A percentile compares a stretch with the other conserved stretches of the same genome.
phyloP scores from a whole-genome alignment of 2,113 vertebrate species.

The Oplegnathus fasciatus region DNA sequence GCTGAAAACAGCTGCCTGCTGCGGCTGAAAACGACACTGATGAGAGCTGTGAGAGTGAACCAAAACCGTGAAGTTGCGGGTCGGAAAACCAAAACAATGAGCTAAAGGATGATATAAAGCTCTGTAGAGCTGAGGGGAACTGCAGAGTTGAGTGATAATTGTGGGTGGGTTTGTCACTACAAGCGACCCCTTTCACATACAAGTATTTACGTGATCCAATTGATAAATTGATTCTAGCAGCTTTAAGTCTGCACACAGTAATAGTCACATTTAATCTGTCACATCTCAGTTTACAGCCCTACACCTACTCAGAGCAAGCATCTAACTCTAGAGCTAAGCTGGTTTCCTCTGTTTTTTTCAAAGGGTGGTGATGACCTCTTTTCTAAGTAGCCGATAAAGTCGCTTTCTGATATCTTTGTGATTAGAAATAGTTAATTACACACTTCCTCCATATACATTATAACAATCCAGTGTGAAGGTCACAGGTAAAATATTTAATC shows the following conservation, averaged over 20 bases:
- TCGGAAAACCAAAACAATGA: too few relatives aligned
- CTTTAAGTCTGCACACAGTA: neutral
- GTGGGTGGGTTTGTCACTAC: neutral
- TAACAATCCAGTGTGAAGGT: constrained; percentile 10
- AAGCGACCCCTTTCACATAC: neutral
- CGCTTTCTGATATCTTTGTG: neutral
- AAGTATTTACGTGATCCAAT: neutral
- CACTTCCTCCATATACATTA: neutral
- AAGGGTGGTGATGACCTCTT: constrained; percentile 6
- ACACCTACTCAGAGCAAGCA: neutral
- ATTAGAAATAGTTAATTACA: neutral
- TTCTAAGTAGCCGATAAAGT: neutral
- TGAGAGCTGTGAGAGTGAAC: too few relatives aligned
- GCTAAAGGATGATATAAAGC: too few relatives aligned
- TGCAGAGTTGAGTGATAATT: too few relatives aligned
- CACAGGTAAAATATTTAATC: constrained; percentile 24
- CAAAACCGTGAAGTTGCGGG: too few relatives aligned
- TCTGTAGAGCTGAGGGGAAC: too few relatives aligned
- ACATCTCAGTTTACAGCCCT: neutral
- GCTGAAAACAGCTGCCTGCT: too few relatives aligned
- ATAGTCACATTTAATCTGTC: neutral
- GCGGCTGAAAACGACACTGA: too few relatives aligned
- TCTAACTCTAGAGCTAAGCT: neutral
- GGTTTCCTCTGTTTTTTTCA: neutral
- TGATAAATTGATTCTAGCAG: neutral